phyloP scores from a whole-genome alignment of 2,888 invertebrate species.

The Himalopsyche japonica region DNA sequence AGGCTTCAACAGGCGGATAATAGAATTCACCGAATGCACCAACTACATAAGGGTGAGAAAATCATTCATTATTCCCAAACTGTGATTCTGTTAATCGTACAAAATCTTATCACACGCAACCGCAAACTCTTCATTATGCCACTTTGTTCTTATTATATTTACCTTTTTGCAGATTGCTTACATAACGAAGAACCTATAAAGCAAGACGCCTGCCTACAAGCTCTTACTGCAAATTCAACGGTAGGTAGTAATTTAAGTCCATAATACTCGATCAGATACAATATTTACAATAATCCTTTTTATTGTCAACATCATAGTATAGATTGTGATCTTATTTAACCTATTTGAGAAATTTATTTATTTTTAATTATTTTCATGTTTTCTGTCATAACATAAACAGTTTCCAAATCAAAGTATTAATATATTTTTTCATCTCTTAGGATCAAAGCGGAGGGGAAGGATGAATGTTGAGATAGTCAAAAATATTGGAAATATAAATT shows the following conservation, averaged over 20 bases:
- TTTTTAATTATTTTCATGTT: too few relatives aligned
- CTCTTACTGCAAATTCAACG: conserved; percentile 13
- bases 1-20: conserved; percentile 41
- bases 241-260: conserved; percentile 12
- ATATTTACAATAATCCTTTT: neutral
- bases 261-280: too few relatives aligned
- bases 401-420: neutral
- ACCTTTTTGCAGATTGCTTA: conserved; percentile 24
- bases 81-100: too few relatives aligned
- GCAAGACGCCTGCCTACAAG: conserved; percentile 3
- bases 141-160: neutral
- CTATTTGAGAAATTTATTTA: too few relatives aligned
- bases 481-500: conserved; percentile 21
- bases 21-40: conserved; percentile 33
- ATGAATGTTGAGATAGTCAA: conserved; percentile 6
- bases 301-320: neutral
- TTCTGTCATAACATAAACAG: neutral
- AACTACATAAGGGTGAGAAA: conserved; percentile 34
- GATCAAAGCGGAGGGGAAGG: conserved; percentile 34
- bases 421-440: conserved; percentile 18
- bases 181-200: conserved; percentile 2
- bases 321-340: too few relatives aligned
- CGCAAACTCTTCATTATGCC: too few relatives aligned
- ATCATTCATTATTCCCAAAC: neutral
- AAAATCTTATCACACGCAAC: too few relatives aligned